Conservation (phyloP, 2,888 invertebrate genomes). For the Agapostemon virescens region DNA sequence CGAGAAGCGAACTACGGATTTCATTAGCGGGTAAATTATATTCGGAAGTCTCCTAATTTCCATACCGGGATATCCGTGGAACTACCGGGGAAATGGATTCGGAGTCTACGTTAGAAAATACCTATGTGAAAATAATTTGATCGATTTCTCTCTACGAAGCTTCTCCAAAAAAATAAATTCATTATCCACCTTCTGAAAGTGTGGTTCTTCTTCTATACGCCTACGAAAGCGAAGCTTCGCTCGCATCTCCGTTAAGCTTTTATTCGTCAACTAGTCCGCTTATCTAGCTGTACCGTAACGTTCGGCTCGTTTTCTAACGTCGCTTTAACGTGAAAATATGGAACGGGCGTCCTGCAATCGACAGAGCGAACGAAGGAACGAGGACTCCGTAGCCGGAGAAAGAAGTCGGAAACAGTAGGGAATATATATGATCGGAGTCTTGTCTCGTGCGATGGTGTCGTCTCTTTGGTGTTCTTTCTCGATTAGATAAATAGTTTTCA, state of each 20-base stretch:
- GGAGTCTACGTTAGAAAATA: background rate
- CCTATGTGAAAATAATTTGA: constrained; percentile 6
- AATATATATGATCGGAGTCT: no score
- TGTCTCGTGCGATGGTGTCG: no score
- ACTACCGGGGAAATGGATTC: background rate
- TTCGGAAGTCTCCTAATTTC: background rate
- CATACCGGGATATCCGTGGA: background rate
- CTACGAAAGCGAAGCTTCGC: background rate
- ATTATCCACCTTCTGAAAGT: background rate
- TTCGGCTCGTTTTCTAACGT: background rate
- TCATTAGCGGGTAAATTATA: background rate
- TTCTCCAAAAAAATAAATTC: constrained; percentile 7
- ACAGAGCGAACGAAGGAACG: background rate
- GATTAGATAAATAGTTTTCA: no score
- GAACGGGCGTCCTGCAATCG: background rate
- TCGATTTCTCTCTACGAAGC: constrained; percentile 2
- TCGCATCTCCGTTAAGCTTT: background rate
- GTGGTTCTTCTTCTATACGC: background rate
- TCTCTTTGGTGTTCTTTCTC: no score
- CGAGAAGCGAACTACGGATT: constrained; percentile 6
- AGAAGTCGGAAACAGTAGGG: background rate
- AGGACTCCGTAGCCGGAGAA: background rate
- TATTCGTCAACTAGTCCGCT: background rate
- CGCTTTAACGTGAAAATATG: constrained; percentile 3
- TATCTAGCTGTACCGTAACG: constrained; percentile 6